Evolutionary conservation across 2,113 vertebrate species (phyloP).

Genomic region (Sinocyclocheilus maitianheensis): DNA sequence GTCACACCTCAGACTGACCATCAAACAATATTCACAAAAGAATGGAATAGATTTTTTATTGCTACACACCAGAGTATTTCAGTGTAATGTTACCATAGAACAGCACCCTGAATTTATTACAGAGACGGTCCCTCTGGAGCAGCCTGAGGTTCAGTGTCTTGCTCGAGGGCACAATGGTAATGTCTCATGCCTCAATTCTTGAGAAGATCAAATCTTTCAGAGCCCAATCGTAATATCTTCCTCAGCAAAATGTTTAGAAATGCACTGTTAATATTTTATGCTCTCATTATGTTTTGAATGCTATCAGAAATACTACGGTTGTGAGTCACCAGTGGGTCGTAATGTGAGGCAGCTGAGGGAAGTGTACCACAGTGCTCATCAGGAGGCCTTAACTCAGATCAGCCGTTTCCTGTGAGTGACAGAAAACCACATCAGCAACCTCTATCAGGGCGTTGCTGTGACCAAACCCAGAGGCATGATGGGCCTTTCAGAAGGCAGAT

Average conservation of each 20-base stretch:
- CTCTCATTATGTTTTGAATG: background rate
- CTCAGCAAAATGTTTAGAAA: background rate
- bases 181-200: background rate
- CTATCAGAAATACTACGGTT: conserved; percentile 91
- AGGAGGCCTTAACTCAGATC: conserved; percentile 89
- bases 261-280: conserved; percentile 10
- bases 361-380: conserved; percentile 88
- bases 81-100: background rate
- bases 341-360: conserved; percentile 92
- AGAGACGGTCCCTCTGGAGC: background rate
- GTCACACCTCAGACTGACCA: conserved; percentile 2
- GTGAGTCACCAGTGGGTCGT: conserved; percentile 88
- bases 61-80: background rate
- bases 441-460: conserved; percentile 59
- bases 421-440: conserved; percentile 72
- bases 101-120: background rate
- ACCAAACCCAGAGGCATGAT: conserved; percentile 75
- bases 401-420: conserved; percentile 94
- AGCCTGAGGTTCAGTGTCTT: background rate
- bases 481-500: conserved; percentile 75
- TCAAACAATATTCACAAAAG: background rate
- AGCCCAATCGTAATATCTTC: background rate
- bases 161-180: too few species aligned
- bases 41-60: background rate
- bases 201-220: background rate